Base-by-base conservation (phyloP, 2,113 vertebrate species). In the Pogonocichla stellata region DNA sequence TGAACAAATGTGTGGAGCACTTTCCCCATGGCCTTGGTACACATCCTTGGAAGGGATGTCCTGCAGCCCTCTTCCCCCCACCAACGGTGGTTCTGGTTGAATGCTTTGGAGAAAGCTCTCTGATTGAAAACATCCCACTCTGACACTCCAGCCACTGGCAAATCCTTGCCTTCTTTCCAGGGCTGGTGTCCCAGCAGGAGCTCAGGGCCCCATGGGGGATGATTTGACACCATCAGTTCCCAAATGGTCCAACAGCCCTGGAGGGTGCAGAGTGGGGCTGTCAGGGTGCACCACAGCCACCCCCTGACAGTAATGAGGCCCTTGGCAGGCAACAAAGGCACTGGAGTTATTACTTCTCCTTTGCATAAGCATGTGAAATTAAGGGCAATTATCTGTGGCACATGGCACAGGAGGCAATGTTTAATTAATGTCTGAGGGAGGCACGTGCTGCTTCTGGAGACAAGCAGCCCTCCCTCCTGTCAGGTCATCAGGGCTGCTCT, bases 131-230 rank as follows among this genome's bases (percentile, higher is more conserved):
- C 17, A 8, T 25, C 38, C 11, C 3, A 0, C n/a, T 58, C 9
- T 2, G 0, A 6, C 3, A 1, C 38, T 58, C n/a, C 5, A 8
- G 26, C 5, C 36, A 40, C 26, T 56, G 58, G 22, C 34, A 79
- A 33, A 64, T 15, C 40, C 25, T 62, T 47, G 19, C 25, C 40
- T 54, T 64, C 50, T 31, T 56, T 13, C 54, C 29, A 24, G 24
- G 17, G 8, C 29, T 81, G 56, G 25, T 72, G 60, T 33, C 11
- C n/a, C n/a, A 34, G n/a, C 1, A 9, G 34, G 19, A 71, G 19
- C 57, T 47, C 58, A 48, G 58, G 23, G 19, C 2, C 15, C 56
- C 7, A 11, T 20, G 42, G 26, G 6, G 14, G 20, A 9, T 71
- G 57, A 40, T 56, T 24, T 73, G 80, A 18, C 45, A 66, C 24